Evolutionary conservation across 1,140 invertebrate genomes (phyloP).

Genomic region (Zaprionus africanus): DNA sequence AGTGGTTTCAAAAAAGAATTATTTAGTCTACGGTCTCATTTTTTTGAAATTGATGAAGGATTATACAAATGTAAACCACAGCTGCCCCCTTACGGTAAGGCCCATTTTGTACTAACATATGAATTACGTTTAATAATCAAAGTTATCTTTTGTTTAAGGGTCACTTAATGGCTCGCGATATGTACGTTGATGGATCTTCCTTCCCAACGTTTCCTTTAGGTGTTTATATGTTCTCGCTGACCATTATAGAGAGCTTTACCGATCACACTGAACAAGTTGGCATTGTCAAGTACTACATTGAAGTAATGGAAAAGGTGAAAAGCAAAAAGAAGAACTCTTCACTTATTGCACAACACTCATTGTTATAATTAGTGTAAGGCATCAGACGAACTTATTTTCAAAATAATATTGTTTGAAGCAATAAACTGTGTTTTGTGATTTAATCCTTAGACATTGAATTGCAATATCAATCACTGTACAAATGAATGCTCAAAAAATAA

Average conservation of each 20-base stretch:
- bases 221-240: background rate
- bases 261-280: background rate
- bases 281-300: background rate
- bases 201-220: conserved; percentile 18
- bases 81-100: conserved; percentile 23
- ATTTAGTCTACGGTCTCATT: background rate
- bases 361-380: too few species aligned
- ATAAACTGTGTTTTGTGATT: too few species aligned
- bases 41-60: background rate
- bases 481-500: too few species aligned
- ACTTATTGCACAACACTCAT: too few species aligned
- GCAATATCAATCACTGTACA: too few species aligned
- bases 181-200: conserved; percentile 5
- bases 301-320: conserved; percentile 20
- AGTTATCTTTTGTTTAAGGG: conserved; percentile 1
- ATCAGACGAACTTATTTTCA: too few species aligned
- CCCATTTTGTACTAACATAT: too few species aligned
- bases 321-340: background rate
- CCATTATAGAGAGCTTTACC: background rate
- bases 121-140: too few species aligned
- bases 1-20: background rate
- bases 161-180: conserved; percentile 2
- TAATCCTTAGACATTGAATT: too few species aligned
- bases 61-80: conserved; percentile 13
- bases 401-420: too few species aligned